These are phyloP conservation scores for Frieseomelitta varia DNA, from an alignment of 1,140 invertebrate species.

Conservation along the genomic window DNA sequence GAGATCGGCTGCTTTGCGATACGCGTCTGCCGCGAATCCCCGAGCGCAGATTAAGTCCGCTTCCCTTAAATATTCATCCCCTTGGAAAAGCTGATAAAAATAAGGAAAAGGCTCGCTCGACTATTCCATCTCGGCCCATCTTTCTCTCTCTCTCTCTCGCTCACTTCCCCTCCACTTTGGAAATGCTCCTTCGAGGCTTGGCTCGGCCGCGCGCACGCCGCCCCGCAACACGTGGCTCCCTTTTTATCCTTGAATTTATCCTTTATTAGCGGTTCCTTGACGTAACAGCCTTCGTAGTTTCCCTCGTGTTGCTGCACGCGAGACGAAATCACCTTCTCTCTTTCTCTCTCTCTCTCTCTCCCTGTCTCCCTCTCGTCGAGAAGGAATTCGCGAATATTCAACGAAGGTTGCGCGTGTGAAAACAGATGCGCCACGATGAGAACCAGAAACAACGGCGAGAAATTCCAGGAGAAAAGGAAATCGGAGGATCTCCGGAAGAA, in stretches of 20 bases:
- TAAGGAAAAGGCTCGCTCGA: conserved; percentile 67
- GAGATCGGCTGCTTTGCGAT: conserved; percentile 74
- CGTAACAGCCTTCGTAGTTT: not conserved
- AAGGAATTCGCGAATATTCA: not conserved
- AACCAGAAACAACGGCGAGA: not conserved
- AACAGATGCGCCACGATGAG: not conserved
- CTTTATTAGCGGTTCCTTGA: conserved; percentile 32
- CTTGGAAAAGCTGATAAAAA: conserved; percentile 79
- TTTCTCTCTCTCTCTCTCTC: too few relatives aligned
- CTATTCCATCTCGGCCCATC: conserved; percentile 4
- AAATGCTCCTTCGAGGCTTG: conserved; percentile 49
- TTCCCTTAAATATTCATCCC: conserved; percentile 79
- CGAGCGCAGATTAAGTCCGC: conserved; percentile 78
- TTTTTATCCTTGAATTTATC: conserved; percentile 41
- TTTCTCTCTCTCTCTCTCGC: too few relatives aligned
- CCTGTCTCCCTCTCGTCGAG: not conserved
- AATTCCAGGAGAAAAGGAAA: not conserved
- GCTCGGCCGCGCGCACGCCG: conserved; percentile 8
- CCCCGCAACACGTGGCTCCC: conserved; percentile 61
- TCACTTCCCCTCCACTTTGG: conserved; percentile 36
- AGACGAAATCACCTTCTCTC: not conserved
- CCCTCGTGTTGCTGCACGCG: not conserved
- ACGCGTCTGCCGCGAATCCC: conserved; percentile 76
- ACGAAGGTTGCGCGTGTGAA: not conserved
- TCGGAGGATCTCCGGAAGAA: not conserved